Percentiles rank a stretch among this genome's conserved stretches.
Evolutionary conservation across 2,888 invertebrate genomes (phyloP).

Genomic region (Apamea sordens): DNA sequence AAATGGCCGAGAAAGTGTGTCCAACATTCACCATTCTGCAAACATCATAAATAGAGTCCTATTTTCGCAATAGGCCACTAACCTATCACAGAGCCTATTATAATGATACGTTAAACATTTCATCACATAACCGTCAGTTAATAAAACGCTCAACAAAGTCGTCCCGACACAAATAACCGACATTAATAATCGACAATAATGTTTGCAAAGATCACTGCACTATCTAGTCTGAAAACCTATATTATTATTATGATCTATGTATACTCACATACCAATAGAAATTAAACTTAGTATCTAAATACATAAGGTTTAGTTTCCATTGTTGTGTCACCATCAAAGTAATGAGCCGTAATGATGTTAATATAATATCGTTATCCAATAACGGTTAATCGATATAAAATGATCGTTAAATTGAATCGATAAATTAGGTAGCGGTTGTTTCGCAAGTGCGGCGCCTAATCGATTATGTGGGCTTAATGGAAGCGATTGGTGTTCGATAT

Average conservation of each 20-base stretch:
- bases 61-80: conserved; percentile 43
- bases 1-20: conserved; percentile 15
- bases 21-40: background rate
- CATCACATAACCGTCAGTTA: conserved; percentile 34
- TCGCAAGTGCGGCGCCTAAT: conserved; percentile 64
- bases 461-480: conserved; percentile 57
- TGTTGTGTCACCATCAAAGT: conserved; percentile 27
- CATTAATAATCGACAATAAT: conserved; percentile 52
- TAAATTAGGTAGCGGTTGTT: conserved; percentile 65
- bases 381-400: conserved; percentile 68
- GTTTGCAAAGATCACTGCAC: conserved; percentile 43
- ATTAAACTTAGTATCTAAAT: background rate
- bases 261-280: background rate
- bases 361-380: conserved; percentile 64
- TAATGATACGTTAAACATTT: conserved; percentile 49
- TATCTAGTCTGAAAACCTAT: conserved; percentile 27
- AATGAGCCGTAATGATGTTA: conserved; percentile 60
- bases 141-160: conserved; percentile 55
- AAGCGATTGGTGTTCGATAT: conserved; percentile 32
- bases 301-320: background rate
- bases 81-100: conserved; percentile 44
- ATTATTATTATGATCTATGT: conserved; percentile 31
- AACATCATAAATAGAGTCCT: conserved; percentile 24
- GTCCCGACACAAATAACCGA: conserved; percentile 48
- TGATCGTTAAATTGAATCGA: conserved; percentile 69